Evolutionary conservation across 2,888 invertebrate species (phyloP).

Genomic region (Dyspetes luteomarginatus): DNA sequence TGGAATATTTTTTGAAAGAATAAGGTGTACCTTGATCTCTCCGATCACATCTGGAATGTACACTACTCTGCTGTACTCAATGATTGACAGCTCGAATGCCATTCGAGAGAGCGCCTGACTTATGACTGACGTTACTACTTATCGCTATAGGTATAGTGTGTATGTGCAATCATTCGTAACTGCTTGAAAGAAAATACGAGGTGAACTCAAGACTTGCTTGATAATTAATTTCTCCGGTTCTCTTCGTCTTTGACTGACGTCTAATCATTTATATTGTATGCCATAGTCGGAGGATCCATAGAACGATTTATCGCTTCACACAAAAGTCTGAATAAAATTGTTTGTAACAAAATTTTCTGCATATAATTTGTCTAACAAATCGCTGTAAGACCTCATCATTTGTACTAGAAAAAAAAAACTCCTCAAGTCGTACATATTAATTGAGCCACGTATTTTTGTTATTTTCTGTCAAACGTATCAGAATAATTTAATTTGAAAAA

Average conservation of each 20-base stretch:
- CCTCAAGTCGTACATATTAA: too few species aligned
- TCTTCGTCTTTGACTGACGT: background rate
- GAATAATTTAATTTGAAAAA: too few species aligned
- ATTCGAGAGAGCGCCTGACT: conserved; percentile 38
- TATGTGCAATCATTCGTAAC: conserved; percentile 7
- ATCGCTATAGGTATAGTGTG: conserved; percentile 10
- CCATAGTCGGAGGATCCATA: background rate
- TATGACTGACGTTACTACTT: conserved; percentile 57
- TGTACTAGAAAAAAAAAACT: too few species aligned
- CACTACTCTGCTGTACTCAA: conserved; percentile 4
- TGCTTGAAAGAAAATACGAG: conserved; percentile 12
- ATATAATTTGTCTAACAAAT: too few species aligned
- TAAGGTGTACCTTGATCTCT: background rate
- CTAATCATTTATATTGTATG: conserved; percentile 9
- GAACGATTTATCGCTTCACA: too few species aligned
- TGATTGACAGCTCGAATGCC: conserved; percentile 53
- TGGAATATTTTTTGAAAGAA: background rate
- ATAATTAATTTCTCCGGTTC: conserved; percentile 48
- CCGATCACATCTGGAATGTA: conserved; percentile 10
- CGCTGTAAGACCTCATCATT: too few species aligned
- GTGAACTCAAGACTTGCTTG: conserved; percentile 26
- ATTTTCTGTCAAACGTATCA: too few species aligned
- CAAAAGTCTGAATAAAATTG: too few species aligned
- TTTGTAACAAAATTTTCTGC: too few species aligned
- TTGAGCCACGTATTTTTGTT: too few species aligned